phyloP scores from a whole-genome alignment of 2,888 invertebrate species.

The Caenorhabditis becei region DNA sequence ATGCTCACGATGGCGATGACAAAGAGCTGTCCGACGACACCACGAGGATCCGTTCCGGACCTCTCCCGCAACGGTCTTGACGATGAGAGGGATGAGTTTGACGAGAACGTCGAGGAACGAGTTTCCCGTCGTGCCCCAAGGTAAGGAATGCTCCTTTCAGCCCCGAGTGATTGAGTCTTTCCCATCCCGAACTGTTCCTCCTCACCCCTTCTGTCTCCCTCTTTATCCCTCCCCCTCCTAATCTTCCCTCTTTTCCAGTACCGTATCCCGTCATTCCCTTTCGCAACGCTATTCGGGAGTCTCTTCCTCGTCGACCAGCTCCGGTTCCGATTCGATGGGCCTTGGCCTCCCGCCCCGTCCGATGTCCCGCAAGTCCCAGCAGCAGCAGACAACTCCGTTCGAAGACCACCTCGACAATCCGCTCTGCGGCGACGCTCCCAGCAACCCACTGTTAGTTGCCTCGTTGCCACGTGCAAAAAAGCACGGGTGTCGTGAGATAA shows the following conservation, averaged over 20 bases:
- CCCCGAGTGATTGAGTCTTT: not conserved
- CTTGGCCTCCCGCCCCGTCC: constrained; percentile 63
- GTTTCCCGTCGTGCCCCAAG: constrained; percentile 63
- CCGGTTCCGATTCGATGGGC: constrained; percentile 63
- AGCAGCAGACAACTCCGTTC: constrained; percentile 50
- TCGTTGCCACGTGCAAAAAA: constrained; percentile 15
- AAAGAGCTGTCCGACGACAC: constrained; percentile 80
- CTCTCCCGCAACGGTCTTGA: constrained; percentile 56
- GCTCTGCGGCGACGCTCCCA: constrained; percentile 19
- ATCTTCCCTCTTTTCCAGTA: constrained; percentile 39
- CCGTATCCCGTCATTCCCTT: constrained; percentile 50
- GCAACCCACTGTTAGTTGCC: constrained; percentile 56
- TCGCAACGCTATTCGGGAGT: constrained; percentile 66
- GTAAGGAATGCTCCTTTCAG: constrained; percentile 11
- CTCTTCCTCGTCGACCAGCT: constrained; percentile 62
- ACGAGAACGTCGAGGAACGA: constrained; percentile 58
- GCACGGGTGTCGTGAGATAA: constrained; percentile 38
- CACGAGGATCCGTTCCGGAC: constrained; percentile 80
- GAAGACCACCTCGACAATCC: constrained; percentile 55
- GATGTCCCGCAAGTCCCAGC: constrained; percentile 44
- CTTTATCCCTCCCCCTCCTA: constrained; percentile 13
- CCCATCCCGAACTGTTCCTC: not conserved
- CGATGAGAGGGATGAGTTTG: constrained; percentile 56
- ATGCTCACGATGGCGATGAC: constrained; percentile 58
- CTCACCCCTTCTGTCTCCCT: constrained; percentile 19